Conservation (phyloP, 2,888 invertebrate species). For the Ditylenchus weischeri region DNA sequence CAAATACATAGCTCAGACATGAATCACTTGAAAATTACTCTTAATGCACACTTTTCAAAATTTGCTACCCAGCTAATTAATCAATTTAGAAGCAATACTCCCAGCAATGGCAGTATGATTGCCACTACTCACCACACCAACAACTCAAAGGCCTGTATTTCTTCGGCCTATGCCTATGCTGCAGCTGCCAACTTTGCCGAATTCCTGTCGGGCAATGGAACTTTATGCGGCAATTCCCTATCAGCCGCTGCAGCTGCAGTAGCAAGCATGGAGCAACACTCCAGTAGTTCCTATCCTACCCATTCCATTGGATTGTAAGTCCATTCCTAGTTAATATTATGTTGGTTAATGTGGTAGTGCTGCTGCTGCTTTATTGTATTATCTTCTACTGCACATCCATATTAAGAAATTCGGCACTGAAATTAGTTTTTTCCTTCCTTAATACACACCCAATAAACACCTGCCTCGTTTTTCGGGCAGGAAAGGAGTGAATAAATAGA, state of each 20-base stretch:
- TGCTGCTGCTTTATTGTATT: slow-evolving; percentile 7
- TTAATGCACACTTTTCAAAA: not conserved
- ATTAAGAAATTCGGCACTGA: not conserved
- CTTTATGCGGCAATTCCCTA: not conserved
- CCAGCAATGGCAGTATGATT: not conserved
- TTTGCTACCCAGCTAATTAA: not conserved
- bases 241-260: slow-evolving; percentile 6
- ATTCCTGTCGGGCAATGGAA: not conserved
- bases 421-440: not conserved
- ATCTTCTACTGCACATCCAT: slow-evolving; percentile 3
- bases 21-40: too few species aligned
- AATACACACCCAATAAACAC: slow-evolving; percentile 9
- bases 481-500: too few species aligned
- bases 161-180: slow-evolving; percentile 4
- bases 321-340: not conserved
- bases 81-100: not conserved
- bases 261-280: not conserved
- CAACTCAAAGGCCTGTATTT: not conserved
- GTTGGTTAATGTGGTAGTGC: not conserved
- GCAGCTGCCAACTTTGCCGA: slow-evolving; percentile 8
- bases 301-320: not conserved
- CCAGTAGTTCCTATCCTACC: not conserved
- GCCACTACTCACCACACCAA: too few species aligned
- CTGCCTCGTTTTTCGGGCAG: not conserved
- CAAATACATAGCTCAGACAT: too few species aligned